These are phyloP conservation scores for Caenorhabditis sinica DNA, from an alignment of 2,888 invertebrate species.

Conservation along the genomic window DNA sequence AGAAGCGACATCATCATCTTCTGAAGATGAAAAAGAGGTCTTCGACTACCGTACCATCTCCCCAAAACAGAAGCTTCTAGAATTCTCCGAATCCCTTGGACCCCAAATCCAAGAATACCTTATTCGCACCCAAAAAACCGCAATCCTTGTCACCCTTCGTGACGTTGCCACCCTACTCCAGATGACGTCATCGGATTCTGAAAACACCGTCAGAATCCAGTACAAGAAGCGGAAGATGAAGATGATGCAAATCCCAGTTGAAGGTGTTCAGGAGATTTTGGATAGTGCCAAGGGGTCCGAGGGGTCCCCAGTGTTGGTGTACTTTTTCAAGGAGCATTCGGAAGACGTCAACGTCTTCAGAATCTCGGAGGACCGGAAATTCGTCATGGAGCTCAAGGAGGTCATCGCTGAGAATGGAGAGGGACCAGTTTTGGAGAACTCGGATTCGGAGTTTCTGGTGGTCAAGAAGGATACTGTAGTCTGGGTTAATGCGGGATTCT, in stretches of 20 bases:
- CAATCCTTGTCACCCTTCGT: slow-evolving; percentile 22
- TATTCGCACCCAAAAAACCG: background rate
- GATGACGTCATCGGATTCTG: background rate
- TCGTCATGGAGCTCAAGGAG: slow-evolving; percentile 1
- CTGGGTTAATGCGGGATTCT: slow-evolving; percentile 6
- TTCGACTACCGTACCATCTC: background rate
- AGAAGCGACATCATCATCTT: no score
- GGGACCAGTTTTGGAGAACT: background rate
- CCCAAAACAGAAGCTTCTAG: background rate
- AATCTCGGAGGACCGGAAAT: slow-evolving; percentile 2
- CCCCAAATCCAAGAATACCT: background rate
- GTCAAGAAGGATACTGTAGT: background rate
- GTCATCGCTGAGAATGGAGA: background rate
- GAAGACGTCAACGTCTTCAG: background rate
- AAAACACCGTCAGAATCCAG: slow-evolving; percentile 14
- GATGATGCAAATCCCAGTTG: background rate
- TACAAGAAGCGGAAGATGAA: slow-evolving; percentile 39
- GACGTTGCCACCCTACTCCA: slow-evolving; percentile 20
- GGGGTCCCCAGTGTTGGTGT: slow-evolving; percentile 3
- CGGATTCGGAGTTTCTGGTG: background rate
- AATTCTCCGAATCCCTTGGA: background rate
- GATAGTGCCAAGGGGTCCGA: background rate
- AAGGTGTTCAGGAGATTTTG: background rate
- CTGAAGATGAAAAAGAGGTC: slow-evolving; percentile 14
- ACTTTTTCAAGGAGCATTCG: background rate